Percentiles rank a stretch among this genome's conserved stretches.
Conservation (phyloP, 2,113 vertebrate genomes). For the Eolophus roseicapilla region DNA sequence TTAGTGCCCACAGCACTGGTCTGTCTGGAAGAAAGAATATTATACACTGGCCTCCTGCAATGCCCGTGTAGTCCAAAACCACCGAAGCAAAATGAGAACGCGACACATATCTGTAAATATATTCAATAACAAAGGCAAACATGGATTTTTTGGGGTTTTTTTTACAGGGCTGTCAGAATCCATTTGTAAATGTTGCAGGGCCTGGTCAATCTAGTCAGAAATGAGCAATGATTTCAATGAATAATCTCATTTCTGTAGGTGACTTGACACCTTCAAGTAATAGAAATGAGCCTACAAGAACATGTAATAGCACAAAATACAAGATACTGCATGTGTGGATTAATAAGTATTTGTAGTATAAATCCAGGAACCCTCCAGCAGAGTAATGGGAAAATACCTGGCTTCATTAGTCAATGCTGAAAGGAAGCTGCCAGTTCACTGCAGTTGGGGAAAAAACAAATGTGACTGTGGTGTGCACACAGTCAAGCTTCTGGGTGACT, state of each 20-base stretch:
- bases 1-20: background rate
- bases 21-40: background rate
- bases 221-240: background rate
- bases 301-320: background rate
- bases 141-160: background rate
- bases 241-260: background rate
- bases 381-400: background rate
- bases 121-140: background rate
- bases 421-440: background rate
- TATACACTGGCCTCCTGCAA: background rate
- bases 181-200: background rate
- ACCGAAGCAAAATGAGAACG: accelerated
- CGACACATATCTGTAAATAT: background rate
- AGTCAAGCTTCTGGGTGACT: background rate
- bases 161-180: background rate
- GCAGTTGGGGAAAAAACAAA: background rate
- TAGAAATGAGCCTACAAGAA: background rate
- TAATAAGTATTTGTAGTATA: background rate
- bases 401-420: background rate
- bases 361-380: background rate
- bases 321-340: background rate
- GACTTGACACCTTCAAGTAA: background rate
- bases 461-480: background rate
- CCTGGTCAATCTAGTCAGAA: background rate
- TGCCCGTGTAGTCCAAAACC: background rate